Percentiles rank a stretch among this genome's conserved stretches.
Conservation (phyloP, 2,113 vertebrate species). For the Megalops atlanticus region DNA sequence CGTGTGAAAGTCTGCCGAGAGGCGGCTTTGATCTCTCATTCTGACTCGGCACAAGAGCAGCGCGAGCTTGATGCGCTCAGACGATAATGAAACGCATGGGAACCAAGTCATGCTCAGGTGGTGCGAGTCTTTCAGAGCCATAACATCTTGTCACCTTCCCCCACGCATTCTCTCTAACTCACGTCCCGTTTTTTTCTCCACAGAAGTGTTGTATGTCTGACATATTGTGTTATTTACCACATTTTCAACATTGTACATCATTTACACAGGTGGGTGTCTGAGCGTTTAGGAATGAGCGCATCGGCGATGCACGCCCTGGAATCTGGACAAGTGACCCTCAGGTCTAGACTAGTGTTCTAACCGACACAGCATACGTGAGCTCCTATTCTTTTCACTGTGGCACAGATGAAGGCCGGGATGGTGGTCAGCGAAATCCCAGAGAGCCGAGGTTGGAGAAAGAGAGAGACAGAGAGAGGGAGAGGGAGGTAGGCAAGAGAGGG, state of each 20-base stretch:
- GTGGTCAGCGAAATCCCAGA: background rate
- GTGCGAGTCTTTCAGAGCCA: too few relatives aligned
- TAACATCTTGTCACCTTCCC: too few relatives aligned
- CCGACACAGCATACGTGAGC: background rate
- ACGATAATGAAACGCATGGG: background rate
- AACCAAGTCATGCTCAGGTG: too few relatives aligned
- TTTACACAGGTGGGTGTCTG: too few relatives aligned
- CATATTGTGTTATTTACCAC: too few relatives aligned
- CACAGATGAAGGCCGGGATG: background rate
- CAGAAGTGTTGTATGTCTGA: too few relatives aligned
- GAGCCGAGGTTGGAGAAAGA: background rate
- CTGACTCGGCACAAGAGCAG: conserved; percentile 30
- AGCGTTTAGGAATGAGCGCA: too few relatives aligned
- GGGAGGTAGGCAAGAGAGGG: conserved; percentile 3
- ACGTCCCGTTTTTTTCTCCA: too few relatives aligned
- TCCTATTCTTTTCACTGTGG: background rate
- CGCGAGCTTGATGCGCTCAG: conserved; percentile 13
- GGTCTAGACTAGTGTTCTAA: background rate
- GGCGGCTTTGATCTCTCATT: conserved; percentile 40
- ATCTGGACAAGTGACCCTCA: background rate
- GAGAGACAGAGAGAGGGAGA: background rate
- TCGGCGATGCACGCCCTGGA: background rate
- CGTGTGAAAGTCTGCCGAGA: conserved; percentile 26
- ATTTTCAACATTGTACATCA: too few relatives aligned
- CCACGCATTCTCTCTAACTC: too few relatives aligned